A percentile compares a stretch with the other conserved stretches of the same genome.
Evolutionary conservation across 1,140 invertebrate species (phyloP).

Genomic region (Diorhabda elongata): DNA sequence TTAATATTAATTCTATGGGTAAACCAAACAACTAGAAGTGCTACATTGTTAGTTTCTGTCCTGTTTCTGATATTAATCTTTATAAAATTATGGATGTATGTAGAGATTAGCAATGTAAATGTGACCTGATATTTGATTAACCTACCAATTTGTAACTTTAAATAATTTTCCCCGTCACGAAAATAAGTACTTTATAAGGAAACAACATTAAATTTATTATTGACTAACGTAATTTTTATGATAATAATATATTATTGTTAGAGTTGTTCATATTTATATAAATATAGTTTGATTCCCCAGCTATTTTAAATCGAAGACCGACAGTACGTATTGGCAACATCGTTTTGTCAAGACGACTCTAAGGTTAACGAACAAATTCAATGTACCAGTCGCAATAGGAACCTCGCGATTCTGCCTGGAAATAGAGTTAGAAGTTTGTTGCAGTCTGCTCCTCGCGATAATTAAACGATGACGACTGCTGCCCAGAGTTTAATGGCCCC

Average conservation of each 20-base stretch:
- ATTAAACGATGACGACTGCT: not conserved
- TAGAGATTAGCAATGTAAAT: no score
- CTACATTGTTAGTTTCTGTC: no score
- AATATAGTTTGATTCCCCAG: not conserved
- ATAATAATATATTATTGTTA: not conserved
- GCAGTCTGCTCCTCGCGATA: not conserved
- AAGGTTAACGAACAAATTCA: constrained; percentile 16
- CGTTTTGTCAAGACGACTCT: constrained; percentile 7
- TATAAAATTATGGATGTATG: no score
- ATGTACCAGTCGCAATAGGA: not conserved
- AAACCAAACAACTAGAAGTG: no score
- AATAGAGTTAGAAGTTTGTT: not conserved
- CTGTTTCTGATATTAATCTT: no score
- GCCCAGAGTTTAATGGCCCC: not conserved
- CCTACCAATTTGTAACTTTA: not conserved
- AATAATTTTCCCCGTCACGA: not conserved
- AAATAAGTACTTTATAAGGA: not conserved
- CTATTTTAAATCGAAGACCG: not conserved
- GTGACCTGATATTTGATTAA: no score
- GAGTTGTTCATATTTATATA: not conserved
- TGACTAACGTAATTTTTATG: not conserved
- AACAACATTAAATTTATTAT: not conserved
- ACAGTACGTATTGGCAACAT: not conserved
- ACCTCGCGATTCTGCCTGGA: not conserved
- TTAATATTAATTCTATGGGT: no score